Conservation (phyloP, 2,113 vertebrate species). For the Eidolon helvum region DNA sequence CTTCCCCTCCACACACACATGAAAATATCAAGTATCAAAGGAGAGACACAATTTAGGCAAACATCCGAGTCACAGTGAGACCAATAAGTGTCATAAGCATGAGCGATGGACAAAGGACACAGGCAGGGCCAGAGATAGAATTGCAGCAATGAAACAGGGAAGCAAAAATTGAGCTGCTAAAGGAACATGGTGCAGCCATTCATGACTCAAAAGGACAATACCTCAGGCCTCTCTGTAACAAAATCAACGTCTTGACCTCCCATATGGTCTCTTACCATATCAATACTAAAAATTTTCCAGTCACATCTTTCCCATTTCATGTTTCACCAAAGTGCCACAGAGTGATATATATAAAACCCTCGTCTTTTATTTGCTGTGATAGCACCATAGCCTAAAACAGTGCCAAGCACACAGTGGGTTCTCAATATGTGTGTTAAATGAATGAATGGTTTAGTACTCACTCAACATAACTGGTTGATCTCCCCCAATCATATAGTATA, state of each 20-base stretch:
- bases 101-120: neutral
- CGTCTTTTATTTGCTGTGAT: neutral
- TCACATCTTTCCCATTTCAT: neutral
- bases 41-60: neutral
- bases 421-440: neutral
- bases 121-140: neutral
- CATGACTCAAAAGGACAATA: neutral
- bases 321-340: neutral
- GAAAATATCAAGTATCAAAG: conserved; percentile 36
- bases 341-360: neutral
- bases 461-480: neutral
- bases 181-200: neutral
- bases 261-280: neutral
- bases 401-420: neutral
- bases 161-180: neutral
- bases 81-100: neutral
- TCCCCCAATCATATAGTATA: neutral
- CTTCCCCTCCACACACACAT: neutral
- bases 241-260: neutral
- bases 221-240: neutral
- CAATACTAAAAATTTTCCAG: neutral
- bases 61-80: neutral
- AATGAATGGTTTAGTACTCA: neutral
- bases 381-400: neutral
- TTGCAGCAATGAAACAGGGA: neutral